Evolutionary conservation across 2,888 invertebrate genomes (phyloP), one percentile per base, ranked within the genome.

Genomic region (Habrosyne pyritoides): DNA sequence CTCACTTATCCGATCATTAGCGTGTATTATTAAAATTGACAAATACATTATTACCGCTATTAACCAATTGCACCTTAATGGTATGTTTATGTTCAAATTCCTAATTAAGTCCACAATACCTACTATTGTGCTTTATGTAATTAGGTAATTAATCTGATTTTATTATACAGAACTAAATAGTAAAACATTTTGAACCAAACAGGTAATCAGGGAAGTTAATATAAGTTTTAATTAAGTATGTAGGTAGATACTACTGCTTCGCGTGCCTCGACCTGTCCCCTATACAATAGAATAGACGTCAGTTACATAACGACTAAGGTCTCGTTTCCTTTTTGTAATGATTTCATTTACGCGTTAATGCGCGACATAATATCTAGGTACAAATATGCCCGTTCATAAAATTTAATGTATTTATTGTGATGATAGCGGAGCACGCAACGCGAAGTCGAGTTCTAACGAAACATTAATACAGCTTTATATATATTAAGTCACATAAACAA

Each of bases 311-410:
- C 73, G 61, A 69, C 69, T 68, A 69, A 70, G 67, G 66, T 69
- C 69, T 71, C 64, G 66, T 77, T 79, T 79, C 71, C 71, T 69
- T 68, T 73, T 67, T 66, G 69, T 77, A 77, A 78, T 75, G 69
- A 77, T 77, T 81, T 75, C 59, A 84, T 83, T 84, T 76, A 76
- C 75, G 78, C 73, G 59, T 75, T 74, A 74, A 77, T 74, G 65
- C 64, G 70, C 65, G 64, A 55, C 55, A 68, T 64, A 66, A n/a
- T 8, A 30, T 68, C 65, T 63, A 66, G 64, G 61, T 55, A 73
- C 61, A 71, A 70, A 77, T 72, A 73, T 64, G 64, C 71, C 56
- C 61, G 55, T 63, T 72, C 69, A 69, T 75, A 77, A 72, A 76
- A 75, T 71, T 66, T 67, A 79, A 76, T 72, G 63, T 70, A 75